Conservation (phyloP, 2,797 vertebrate genomes). For the Tinamus major region DNA sequence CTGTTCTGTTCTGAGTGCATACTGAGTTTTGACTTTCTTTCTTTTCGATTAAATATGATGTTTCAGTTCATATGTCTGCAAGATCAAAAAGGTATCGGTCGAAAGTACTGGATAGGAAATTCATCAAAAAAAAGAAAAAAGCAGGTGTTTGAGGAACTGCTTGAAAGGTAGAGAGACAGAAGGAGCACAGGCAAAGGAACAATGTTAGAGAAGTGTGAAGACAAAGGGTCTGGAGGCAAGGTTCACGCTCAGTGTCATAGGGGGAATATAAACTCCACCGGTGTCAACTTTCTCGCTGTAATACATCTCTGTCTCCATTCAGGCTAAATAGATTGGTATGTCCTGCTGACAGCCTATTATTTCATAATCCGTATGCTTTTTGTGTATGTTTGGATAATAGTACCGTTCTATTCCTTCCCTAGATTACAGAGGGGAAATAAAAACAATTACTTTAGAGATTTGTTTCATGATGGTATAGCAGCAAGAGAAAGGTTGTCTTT, state of each 20-base stretch:
- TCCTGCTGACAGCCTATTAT: slow-evolving; percentile 45
- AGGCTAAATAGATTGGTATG: slow-evolving; percentile 61
- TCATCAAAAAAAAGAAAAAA: slow-evolving; percentile 12
- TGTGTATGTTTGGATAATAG: not conserved
- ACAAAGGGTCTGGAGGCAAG: slow-evolving; percentile 58
- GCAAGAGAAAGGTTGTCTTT: not conserved
- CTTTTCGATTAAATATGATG: not conserved
- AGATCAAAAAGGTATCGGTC: slow-evolving; percentile 38
- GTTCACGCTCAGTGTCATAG: slow-evolving; percentile 42
- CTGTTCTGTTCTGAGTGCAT: not conserved
- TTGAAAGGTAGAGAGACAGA: slow-evolving; percentile 53
- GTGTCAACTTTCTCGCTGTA: slow-evolving; percentile 62
- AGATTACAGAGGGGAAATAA: not conserved
- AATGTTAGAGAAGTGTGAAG: slow-evolving; percentile 68
- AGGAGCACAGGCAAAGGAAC: slow-evolving; percentile 46
- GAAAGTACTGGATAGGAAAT: slow-evolving; percentile 33
- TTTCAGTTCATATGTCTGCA: slow-evolving; percentile 27
- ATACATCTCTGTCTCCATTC: slow-evolving; percentile 53
- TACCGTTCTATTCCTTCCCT: not conserved
- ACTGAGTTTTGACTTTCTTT: not conserved
- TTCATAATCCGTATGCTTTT: slow-evolving; percentile 21
- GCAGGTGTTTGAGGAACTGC: slow-evolving; percentile 47
- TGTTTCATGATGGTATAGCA: not conserved
- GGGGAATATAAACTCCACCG: slow-evolving; percentile 42
- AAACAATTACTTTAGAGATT: not conserved